phyloP scores from a whole-genome alignment of 2,797 vertebrate species.

The Muscicapa comitata region DNA sequence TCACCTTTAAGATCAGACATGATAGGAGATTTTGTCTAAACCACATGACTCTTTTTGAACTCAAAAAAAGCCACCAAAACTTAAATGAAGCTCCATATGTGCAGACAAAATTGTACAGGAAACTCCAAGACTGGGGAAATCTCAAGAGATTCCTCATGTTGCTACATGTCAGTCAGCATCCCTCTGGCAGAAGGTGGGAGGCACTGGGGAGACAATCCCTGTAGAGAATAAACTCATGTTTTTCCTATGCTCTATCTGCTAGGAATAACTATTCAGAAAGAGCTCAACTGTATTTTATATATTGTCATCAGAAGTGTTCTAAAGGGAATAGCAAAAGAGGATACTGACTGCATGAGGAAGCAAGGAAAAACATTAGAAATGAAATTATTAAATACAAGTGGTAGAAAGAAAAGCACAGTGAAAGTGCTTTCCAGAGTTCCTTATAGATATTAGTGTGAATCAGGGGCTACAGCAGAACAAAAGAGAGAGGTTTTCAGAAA shows the following conservation, averaged over 20 bases:
- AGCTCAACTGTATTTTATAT: not conserved
- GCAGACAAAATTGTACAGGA: not conserved
- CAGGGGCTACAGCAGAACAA: not conserved
- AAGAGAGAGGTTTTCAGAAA: not conserved
- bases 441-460: not conserved
- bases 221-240: not conserved
- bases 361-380: not conserved
- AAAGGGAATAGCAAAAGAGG: not conserved
- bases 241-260: not conserved
- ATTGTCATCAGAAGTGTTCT: not conserved
- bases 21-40: not conserved
- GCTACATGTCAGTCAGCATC: not conserved
- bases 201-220: not conserved
- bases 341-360: not conserved
- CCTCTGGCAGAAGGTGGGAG: not conserved
- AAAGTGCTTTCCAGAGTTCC: not conserved
- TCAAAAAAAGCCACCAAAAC: accelerated
- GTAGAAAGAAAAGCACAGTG: not conserved
- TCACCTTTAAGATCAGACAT: not conserved
- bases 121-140: not conserved
- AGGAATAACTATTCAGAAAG: not conserved
- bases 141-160: not conserved
- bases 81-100: not conserved
- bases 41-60: not conserved
- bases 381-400: not conserved